These are phyloP conservation scores for Astyanax mexicanus DNA, from an alignment of 2,797 vertebrate genomes.

Conservation along the genomic window DNA sequence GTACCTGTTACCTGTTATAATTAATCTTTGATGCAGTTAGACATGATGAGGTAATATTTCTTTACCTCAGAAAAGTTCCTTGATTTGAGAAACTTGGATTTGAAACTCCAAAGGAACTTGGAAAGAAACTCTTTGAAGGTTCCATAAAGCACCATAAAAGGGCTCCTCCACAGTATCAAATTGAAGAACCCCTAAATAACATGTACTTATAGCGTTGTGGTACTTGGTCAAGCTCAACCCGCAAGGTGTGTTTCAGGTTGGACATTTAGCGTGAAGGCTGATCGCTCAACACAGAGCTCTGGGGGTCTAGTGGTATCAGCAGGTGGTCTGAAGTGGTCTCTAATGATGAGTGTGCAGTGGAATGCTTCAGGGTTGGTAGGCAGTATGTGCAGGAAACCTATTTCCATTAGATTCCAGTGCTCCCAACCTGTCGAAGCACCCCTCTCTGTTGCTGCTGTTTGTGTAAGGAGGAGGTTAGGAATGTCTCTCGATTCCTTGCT, in stretches of 20 bases:
- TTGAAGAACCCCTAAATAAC: too few species aligned
- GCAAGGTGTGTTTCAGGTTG: constrained; percentile 67
- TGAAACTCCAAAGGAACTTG: too few species aligned
- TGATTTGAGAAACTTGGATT: too few species aligned
- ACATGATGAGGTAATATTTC: too few species aligned
- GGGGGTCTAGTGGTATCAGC: constrained; percentile 72
- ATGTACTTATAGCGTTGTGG: too few species aligned
- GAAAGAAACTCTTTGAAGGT: too few species aligned
- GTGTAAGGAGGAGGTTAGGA: constrained; percentile 73
- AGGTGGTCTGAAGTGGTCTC: constrained; percentile 77
- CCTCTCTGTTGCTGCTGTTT: constrained; percentile 69
- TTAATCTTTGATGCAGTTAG: too few species aligned
- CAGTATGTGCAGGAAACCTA: constrained; percentile 66
- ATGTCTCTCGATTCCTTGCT: constrained; percentile 62
- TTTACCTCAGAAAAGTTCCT: too few species aligned
- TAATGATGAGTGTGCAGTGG: constrained; percentile 66
- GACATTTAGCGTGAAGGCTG: constrained; percentile 51
- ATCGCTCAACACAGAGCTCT: constrained; percentile 64
- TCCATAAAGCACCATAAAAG: too few species aligned
- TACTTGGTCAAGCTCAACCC: too few species aligned
- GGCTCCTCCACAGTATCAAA: too few species aligned
- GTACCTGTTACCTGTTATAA: too few species aligned
- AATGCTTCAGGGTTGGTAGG: constrained; percentile 68
- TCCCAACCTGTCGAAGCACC: constrained; percentile 58
- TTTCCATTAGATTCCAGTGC: constrained; percentile 52